Evolutionary conservation across 1,140 invertebrate genomes (phyloP).

Genomic region (Orchesella cincta): DNA sequence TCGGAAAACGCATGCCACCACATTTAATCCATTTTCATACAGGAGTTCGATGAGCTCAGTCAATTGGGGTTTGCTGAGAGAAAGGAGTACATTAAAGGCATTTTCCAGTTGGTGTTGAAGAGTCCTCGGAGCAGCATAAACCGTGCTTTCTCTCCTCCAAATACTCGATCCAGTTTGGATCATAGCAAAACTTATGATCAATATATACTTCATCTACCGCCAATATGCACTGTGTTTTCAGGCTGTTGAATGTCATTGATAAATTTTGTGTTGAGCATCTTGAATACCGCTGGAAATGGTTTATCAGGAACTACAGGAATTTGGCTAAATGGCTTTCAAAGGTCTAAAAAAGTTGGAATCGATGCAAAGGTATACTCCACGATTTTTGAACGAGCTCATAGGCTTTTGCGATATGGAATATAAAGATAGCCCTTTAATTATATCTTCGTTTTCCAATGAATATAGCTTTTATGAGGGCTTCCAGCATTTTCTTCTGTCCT

Average conservation of each 20-base stretch:
- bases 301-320: neutral
- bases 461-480: too few relatives aligned
- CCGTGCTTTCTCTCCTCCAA: neutral
- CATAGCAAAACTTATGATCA: neutral
- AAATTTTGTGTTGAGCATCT: neutral
- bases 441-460: slow-evolving; percentile 1
- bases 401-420: neutral
- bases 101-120: neutral
- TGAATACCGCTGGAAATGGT: neutral
- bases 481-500: too few relatives aligned
- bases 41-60: neutral
- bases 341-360: neutral
- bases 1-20: neutral
- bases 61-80: neutral
- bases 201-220: neutral
- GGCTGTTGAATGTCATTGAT: neutral
- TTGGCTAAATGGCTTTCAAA: neutral
- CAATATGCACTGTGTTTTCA: neutral
- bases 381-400: neutral
- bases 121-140: neutral
- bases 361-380: neutral
- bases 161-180: neutral
- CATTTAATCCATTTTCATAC: neutral
- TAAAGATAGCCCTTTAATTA: neutral
- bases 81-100: neutral